Evolutionary conservation across 2,888 invertebrate genomes (phyloP), one percentile per base, ranked within the genome.

Genomic region (Ornithoptera priamus): DNA sequence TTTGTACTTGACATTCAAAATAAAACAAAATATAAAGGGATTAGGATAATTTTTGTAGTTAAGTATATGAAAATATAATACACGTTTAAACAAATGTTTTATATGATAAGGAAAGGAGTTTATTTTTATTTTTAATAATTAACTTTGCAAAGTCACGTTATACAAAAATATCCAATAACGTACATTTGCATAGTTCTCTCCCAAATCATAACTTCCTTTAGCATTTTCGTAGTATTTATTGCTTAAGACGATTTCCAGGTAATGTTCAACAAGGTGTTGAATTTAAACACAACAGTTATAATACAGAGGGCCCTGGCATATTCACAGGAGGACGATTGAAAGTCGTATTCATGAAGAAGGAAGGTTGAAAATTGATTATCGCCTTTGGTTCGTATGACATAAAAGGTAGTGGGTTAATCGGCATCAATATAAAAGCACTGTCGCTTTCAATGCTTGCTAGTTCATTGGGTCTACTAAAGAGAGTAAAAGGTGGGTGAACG

Each of bases 401-500:
- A 77, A 75, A 81, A 83, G 85, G 91, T 90, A 87, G 92, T 91
- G 91, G 90, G 86, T 86, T 87, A 84, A 84, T 81, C 77, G 78
- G 78, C 83, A 85, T 84, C 85, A 84, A 90, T 92, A 92, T 89
- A 92, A 90, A 83, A 86, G 87, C 88, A 88, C 88, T 87, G 87
- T 89, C 87, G 85, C 85, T 89, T 89, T 90, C 89, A 82, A 86
- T 77, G 81, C 80, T 77, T 76, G 86, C 87, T 90, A 92, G 92
- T 92, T 89, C 85, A 87, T 87, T 85, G 82, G 83, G 81, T 82
- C 80, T 82, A 83, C 83, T 84, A 87, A 82, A 85, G 80, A 88
- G 85, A 89, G 87, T 87, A 87, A 90, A 90, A 91, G 91, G 91
- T 91, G 88, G 88, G 89, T 90, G 84, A 86, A 85, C 82, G 84